Conservation (phyloP, 2,888 invertebrate genomes). For the Copidosoma aretas region DNA sequence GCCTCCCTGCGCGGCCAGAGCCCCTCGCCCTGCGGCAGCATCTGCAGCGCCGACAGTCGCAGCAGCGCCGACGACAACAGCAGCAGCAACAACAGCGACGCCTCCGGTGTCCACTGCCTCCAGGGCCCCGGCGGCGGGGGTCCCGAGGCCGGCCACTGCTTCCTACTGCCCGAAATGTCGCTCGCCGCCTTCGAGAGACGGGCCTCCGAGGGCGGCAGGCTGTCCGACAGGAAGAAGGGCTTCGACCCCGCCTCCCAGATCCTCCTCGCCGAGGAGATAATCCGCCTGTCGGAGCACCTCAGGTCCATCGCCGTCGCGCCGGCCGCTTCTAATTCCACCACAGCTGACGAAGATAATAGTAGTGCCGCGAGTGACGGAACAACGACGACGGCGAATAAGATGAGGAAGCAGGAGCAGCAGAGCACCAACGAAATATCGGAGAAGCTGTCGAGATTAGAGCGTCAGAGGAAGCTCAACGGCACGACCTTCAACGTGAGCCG, state of each 20-base stretch:
- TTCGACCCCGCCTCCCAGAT: constrained; percentile 57
- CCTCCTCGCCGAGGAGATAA: constrained; percentile 79
- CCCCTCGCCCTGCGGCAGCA: constrained; percentile 51
- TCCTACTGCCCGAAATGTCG: constrained; percentile 41
- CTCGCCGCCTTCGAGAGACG: constrained; percentile 71
- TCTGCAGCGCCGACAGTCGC: constrained; percentile 72
- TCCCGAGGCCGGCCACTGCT: background rate
- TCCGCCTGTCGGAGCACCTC: constrained; percentile 81
- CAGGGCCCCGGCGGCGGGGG: background rate
- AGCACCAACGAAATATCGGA: constrained; percentile 56
- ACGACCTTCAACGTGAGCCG: constrained; percentile 57
- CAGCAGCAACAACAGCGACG: background rate
- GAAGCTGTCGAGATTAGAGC: constrained; percentile 54
- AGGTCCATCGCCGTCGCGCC: constrained; percentile 50
- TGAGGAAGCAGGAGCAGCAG: background rate
- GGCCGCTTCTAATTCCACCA: too few species aligned
- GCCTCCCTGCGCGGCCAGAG: constrained; percentile 23
- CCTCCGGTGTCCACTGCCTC: background rate
- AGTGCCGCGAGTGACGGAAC: too few species aligned
- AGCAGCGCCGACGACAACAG: constrained; percentile 13
- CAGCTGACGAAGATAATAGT: constrained; percentile 2
- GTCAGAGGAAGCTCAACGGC: constrained; percentile 55
- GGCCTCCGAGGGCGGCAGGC: constrained; percentile 79
- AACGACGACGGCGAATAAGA: too few species aligned
- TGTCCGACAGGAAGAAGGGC: constrained; percentile 27